Evolutionary conservation across 2,888 invertebrate species (phyloP).

Genomic region (Polyommatus icarus): DNA sequence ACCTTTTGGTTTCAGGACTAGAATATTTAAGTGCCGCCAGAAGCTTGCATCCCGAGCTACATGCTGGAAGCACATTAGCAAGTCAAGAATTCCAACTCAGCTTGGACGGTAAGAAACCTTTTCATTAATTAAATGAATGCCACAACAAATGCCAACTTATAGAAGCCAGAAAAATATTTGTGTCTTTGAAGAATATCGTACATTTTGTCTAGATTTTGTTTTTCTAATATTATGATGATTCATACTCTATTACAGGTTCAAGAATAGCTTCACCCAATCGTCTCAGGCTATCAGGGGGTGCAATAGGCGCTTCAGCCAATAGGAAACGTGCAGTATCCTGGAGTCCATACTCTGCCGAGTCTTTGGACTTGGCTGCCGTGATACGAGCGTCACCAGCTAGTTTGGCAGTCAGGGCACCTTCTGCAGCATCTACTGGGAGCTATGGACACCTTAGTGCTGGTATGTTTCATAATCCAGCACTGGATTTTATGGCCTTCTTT

Average conservation of each 20-base stretch:
- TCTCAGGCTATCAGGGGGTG: conserved; percentile 70
- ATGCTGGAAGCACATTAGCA: conserved; percentile 84
- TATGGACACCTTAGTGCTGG: conserved; percentile 98
- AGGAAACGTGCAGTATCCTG: conserved; percentile 96
- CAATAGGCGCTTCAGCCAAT: conserved; percentile 80
- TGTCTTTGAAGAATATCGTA: background rate
- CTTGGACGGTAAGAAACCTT: conserved; percentile 86
- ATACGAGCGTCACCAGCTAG: conserved; percentile 97
- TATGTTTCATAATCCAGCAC: conserved; percentile 51
- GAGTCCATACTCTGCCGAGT: conserved; percentile 96
- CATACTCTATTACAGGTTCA: conserved; percentile 59
- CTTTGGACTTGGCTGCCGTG: conserved; percentile 95
- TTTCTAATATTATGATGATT: background rate
- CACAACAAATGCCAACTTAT: background rate
- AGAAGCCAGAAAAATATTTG: background rate
- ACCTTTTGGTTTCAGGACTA: conserved; percentile 60
- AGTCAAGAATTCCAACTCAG: conserved; percentile 95
- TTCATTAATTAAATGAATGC: background rate
- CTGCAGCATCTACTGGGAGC: conserved; percentile 91
- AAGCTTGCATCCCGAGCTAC: conserved; percentile 81
- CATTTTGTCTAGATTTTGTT: background rate
- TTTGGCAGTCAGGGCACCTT: conserved; percentile 91
- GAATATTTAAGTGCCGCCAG: conserved; percentile 75
- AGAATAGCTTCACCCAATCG: conserved; percentile 75
- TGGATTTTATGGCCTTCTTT: too few species aligned